Base-by-base conservation (phyloP, 2,888 invertebrate species). In the Plemyria rubiginata region DNA sequence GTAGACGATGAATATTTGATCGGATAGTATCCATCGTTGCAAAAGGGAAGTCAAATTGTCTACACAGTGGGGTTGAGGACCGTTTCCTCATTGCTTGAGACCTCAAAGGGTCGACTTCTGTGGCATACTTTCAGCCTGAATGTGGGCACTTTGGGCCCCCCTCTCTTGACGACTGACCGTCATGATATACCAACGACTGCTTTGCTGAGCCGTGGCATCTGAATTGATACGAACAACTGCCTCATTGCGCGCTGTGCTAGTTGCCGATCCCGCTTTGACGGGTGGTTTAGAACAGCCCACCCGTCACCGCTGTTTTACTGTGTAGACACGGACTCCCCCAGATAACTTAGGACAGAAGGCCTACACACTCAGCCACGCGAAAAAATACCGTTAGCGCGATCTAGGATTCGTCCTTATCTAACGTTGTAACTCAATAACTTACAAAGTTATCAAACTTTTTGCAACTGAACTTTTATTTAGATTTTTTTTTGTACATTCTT, bases 291-390 rank as follows among this genome's bases (percentile, higher is more conserved):
- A n/a, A 62, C 62, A 63, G 62, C 46, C 36, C 62, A 46, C 58
- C 62, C 45, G 15, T 58, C 58, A 59, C 50, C 29, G 32, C 62
- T 63, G 62, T 46, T 51, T 40, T 38, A 58, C 58, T 63, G 58
- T 51, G 58, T 54, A 63, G 62, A 59, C 62, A 58, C 54, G 62
- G 62, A 63, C 62, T 54, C 54, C 62, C 62, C 51, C 48, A 0
- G 5, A 3, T 3, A 9, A 8, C 0, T 5, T 0, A 7, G 0
- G 0, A 2, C 8, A 7, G 12, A 15, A 43, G 6, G 0, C 12
- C 32, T 43, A 28, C 43, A 38, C 1, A 1, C 2, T 28, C 36
- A 4, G 15, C 36, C 4, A 4, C 2, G 12, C 49, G 6, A 29
- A 57, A 43, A 49, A 61, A 62, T 11, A 49, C 4, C 53, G 36